Conservation (phyloP, 2,113 vertebrate species). For the Budorcas taxicolor region DNA sequence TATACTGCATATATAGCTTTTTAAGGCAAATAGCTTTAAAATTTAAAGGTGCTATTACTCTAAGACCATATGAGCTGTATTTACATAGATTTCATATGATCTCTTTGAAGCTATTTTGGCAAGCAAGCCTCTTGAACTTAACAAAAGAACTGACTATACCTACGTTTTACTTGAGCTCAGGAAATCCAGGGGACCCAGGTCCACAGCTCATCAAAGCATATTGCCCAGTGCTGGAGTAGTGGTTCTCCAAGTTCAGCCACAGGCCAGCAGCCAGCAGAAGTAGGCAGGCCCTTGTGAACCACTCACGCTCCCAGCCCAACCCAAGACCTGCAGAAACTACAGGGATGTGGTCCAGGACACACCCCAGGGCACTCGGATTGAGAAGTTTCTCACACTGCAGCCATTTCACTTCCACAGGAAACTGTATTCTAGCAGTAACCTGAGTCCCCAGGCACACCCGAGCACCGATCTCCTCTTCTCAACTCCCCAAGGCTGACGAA, state of each 20-base stretch:
- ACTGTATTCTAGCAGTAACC: neutral
- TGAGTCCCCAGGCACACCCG: neutral
- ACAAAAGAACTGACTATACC: neutral
- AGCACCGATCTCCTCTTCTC: neutral
- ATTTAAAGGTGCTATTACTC: neutral
- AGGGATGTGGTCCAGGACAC: accelerated
- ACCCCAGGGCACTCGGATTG: neutral
- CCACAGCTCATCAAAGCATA: neutral
- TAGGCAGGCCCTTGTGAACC: neutral
- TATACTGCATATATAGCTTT: neutral
- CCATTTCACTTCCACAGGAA: neutral
- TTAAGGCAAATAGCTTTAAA: neutral
- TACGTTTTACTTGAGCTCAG: neutral
- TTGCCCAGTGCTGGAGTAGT: no score
- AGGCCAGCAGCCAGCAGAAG: neutral
- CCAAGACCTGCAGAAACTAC: neutral
- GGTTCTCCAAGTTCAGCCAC: neutral
- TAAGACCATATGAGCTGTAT: neutral
- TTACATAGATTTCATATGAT: neutral
- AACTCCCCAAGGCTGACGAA: neutral
- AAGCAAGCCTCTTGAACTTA: neutral
- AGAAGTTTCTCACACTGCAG: accelerated
- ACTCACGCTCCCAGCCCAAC: neutral
- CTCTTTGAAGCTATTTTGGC: neutral
- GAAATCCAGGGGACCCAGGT: neutral